These are phyloP conservation scores for Calliopsis andreniformis DNA, from an alignment of 1,140 invertebrate species.

Conservation along the genomic window DNA sequence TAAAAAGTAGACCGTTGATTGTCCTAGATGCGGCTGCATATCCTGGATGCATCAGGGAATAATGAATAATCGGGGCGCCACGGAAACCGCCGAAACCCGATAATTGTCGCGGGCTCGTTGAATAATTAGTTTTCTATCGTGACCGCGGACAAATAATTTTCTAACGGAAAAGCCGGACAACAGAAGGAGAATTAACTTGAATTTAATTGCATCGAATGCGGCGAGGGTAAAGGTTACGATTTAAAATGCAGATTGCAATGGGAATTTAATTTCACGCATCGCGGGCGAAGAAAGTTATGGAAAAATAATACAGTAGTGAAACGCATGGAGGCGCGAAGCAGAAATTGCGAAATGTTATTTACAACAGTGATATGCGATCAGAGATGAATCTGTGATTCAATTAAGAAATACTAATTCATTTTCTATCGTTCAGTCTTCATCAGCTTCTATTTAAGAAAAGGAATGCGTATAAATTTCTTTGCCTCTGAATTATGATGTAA, in stretches of 20 bases:
- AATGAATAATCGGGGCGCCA: slow-evolving; percentile 48
- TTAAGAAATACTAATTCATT: no score
- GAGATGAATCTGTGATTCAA: no score
- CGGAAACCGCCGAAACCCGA: slow-evolving; percentile 32
- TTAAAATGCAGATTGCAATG: background rate
- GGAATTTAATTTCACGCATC: background rate
- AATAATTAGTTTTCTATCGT: slow-evolving; percentile 49
- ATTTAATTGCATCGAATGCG: slow-evolving; percentile 12
- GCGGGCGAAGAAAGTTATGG: background rate
- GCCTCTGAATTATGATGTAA: no score
- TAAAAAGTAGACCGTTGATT: slow-evolving; percentile 17
- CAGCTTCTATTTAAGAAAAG: no score
- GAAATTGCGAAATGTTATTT: background rate
- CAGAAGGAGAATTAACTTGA: background rate
- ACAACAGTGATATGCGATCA: background rate
- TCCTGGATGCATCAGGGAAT: slow-evolving; percentile 21
- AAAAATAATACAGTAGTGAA: slow-evolving; percentile 1
- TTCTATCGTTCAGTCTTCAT: no score
- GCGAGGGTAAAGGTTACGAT: background rate
- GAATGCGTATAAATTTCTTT: no score
- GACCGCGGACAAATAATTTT: slow-evolving; percentile 3
- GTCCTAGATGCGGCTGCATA: background rate
- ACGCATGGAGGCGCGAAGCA: background rate
- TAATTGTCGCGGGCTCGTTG: slow-evolving; percentile 39
- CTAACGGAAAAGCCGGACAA: background rate